These are phyloP conservation scores for Pachyuromys duprasi DNA, from an alignment of 2,797 vertebrate genomes.

Conservation along the genomic window DNA sequence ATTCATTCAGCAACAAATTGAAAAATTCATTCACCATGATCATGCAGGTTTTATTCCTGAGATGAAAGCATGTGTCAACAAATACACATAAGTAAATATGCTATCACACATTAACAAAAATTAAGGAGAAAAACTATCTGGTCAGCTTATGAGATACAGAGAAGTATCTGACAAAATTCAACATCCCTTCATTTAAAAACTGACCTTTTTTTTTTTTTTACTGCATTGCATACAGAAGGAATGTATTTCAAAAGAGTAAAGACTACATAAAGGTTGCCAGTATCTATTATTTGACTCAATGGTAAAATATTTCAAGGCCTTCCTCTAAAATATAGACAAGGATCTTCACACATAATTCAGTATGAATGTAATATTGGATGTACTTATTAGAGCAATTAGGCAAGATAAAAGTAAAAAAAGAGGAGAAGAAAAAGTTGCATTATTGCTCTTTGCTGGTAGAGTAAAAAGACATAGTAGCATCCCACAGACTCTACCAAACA, in stretches of 20 bases:
- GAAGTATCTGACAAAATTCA: background rate
- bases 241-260: background rate
- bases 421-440: background rate
- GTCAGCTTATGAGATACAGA: background rate
- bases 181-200: background rate
- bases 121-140: background rate
- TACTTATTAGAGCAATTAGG: background rate
- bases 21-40: background rate
- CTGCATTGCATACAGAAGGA: background rate
- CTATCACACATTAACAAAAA: background rate
- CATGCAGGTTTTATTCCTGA: background rate
- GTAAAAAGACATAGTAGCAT: background rate
- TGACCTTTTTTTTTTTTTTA: background rate
- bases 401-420: background rate
- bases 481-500: background rate
- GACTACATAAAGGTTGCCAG: background rate
- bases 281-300: background rate
- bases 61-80: background rate
- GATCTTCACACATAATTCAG: background rate
- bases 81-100: background rate
- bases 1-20: background rate
- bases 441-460: background rate
- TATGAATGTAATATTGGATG: background rate
- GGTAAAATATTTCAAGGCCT: background rate
- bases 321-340: background rate